A percentile compares a stretch with the other conserved stretches of the same genome.
Conservation (phyloP, 2,113 vertebrate species). For the Probosciger aterrimus region DNA sequence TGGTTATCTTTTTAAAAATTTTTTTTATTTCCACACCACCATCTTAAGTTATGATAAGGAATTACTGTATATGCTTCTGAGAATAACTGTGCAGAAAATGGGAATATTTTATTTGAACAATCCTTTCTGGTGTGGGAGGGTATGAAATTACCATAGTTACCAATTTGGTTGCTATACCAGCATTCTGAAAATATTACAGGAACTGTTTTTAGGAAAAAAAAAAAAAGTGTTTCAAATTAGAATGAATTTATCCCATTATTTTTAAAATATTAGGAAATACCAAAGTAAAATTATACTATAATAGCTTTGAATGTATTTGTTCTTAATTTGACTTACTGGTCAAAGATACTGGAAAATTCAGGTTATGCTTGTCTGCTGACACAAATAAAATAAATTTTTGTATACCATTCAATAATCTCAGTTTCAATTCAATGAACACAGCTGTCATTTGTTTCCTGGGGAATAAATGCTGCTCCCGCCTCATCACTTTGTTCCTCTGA, state of each 20-base stretch:
- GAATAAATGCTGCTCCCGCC: not conserved
- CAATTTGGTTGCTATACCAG: not conserved
- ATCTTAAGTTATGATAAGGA: not conserved
- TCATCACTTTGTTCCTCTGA: not conserved
- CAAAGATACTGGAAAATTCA: not conserved
- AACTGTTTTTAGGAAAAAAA: not conserved
- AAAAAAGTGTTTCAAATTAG: not conserved
- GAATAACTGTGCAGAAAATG: not conserved
- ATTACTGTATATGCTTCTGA: not conserved
- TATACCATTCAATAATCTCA: not conserved
- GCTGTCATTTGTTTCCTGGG: slow-evolving; percentile 54
- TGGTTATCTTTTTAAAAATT: not conserved
- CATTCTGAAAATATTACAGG: not conserved
- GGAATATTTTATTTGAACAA: not conserved
- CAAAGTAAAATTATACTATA: not conserved
- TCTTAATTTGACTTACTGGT: not conserved
- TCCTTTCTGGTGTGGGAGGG: not conserved
- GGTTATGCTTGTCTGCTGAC: not conserved
- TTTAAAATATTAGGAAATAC: not conserved
- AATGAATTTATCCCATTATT: not conserved
- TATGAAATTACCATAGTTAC: not conserved
- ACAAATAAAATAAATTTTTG: not conserved
- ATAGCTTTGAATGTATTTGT: not conserved
- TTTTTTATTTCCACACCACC: not conserved
- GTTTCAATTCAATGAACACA: slow-evolving; percentile 16